Base-by-base conservation (phyloP, 2,888 invertebrate genomes). In the Pyrrhosoma nymphula region DNA sequence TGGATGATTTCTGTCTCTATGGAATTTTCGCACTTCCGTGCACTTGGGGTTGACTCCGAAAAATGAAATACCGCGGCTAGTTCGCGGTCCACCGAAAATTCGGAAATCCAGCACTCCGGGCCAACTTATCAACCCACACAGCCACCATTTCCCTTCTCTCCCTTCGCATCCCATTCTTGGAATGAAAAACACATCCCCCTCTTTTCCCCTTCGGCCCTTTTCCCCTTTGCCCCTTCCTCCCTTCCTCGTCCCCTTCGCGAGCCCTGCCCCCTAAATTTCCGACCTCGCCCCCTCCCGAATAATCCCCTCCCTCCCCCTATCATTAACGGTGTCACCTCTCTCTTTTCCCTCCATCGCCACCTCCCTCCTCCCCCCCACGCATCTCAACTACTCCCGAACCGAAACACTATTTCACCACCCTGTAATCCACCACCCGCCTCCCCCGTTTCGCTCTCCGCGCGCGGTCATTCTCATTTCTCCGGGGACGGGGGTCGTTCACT, bases 241-340 rank as follows among this genome's bases (percentile, higher is more conserved):
- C 69, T 26, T 26, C 47, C 69, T 26, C 26, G 26, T 23, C 69
- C 6, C 3, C 69, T 3, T 69, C 69, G 26, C n/a, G 8, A 69
- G 12, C 30, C 82, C 30, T 35, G 30, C 82, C 35, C 82, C 35
- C 35, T 26, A 10, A 26, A 10, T 35, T 35, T 82, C 82, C 35
- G 26, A 69, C 82, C n/a, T 82, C 18, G 12, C 82, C 12, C 35
- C 82, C 35, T 26, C 30, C 82, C 26, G 30, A 30, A 30, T 82
- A 4, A 23, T 35, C 30, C n/a, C 69, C 8, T 35, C 30, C n/a
- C 69, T 26, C 69, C 35, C 82, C 35, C 82, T 82, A 82, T 82
- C 82, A 82, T 82, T 82, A 82, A 35, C 82, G 82, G 82, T 82
- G 82, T 82, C 82, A 35, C 82, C 82, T 30, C 82, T 35, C 82